phyloP scores from a whole-genome alignment of 1,140 invertebrate species.

The Drosophila kurseongensis region DNA sequence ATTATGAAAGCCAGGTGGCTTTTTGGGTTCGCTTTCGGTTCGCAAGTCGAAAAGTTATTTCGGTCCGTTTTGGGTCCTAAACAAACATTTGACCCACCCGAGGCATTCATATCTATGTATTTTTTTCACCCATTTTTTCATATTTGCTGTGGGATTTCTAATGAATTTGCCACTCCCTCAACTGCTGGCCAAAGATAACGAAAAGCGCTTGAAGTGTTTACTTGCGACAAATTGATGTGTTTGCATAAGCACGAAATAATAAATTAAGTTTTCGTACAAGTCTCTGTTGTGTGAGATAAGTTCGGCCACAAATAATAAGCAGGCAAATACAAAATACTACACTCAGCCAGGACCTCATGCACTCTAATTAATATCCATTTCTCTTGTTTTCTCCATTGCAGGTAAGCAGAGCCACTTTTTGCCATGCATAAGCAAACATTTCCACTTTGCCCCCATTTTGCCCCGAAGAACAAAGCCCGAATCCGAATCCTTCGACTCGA shows the following conservation, averaged over 20 bases:
- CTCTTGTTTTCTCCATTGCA: conserved; percentile 29
- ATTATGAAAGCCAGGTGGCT: conserved; percentile 58
- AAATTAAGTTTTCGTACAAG: conserved; percentile 65
- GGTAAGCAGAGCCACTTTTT: conserved; percentile 38
- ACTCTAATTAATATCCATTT: conserved; percentile 49
- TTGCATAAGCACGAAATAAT: conserved; percentile 77
- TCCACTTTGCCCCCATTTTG: conserved; percentile 27
- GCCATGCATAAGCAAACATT: conserved; percentile 32
- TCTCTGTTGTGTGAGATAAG: conserved; percentile 27
- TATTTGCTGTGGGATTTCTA: conserved; percentile 79
- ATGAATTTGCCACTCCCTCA: conserved; percentile 59
- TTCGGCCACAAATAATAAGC: conserved; percentile 30
- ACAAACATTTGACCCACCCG: conserved; percentile 69
- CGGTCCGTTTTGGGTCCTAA: conserved; percentile 47
- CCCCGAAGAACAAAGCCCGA: conserved; percentile 13
- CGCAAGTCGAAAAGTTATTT: conserved; percentile 55
- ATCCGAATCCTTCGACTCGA: conserved; percentile 25
- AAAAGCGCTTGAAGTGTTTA: conserved; percentile 79
- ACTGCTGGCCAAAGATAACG: conserved; percentile 74
- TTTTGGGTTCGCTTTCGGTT: not conserved
- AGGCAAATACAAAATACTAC: conserved; percentile 10
- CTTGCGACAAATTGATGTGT: conserved; percentile 81
- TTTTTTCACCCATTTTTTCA: conserved; percentile 50
- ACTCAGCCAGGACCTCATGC: conserved; percentile 4
- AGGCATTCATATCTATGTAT: conserved; percentile 39